phyloP scores from a whole-genome alignment of 2,888 invertebrate genomes.

The Halocaridina rubra region DNA sequence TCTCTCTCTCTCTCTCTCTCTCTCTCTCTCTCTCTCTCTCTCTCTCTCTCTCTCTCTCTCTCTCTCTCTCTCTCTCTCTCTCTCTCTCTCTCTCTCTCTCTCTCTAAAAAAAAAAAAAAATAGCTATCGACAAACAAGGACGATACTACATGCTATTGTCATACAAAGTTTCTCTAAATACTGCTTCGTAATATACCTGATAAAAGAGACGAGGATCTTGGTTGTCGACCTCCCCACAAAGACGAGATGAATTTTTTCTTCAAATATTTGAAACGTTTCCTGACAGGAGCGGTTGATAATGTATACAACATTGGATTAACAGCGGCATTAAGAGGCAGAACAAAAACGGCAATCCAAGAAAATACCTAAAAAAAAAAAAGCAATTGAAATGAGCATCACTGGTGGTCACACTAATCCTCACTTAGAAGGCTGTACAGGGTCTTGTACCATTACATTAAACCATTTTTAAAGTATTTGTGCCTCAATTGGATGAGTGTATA shows the following conservation, averaged over 20 bases:
- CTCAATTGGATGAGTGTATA: background rate
- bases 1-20: no score
- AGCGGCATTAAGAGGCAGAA: constrained; percentile 72
- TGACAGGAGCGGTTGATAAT: constrained; percentile 68
- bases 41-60: no score
- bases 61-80: no score
- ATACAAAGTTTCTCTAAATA: no score
- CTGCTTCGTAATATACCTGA: no score
- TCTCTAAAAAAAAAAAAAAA: no score
- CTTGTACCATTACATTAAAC: background rate
- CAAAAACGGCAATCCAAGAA: constrained; percentile 72
- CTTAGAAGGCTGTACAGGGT: background rate
- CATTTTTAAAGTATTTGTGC: background rate
- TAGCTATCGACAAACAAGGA: no score
- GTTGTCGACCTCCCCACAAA: background rate
- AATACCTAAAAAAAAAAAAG: constrained; percentile 67
- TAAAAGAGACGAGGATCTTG: background rate
- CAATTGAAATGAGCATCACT: background rate
- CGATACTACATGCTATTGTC: no score
- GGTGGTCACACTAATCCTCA: background rate
- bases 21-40: no score
- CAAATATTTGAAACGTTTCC: constrained; percentile 61
- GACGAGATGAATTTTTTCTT: background rate
- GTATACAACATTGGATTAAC: constrained; percentile 72
- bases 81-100: no score